Evolutionary conservation across 1,140 invertebrate species (phyloP).

Genomic region (Sitodiplosis mosellana): DNA sequence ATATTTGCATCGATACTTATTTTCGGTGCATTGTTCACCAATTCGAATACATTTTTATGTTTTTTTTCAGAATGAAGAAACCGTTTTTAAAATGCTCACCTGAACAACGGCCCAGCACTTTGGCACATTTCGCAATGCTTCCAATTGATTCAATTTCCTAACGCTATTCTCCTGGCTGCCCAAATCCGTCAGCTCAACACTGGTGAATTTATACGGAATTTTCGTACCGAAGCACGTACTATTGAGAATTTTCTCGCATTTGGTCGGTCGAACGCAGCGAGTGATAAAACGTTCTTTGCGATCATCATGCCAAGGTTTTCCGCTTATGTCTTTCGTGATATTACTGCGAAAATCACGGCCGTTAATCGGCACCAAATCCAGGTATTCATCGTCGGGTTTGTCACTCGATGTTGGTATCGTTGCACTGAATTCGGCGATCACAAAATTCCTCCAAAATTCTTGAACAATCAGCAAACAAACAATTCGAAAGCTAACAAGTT

Average conservation of each 20-base stretch:
- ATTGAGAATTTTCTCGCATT: conserved; percentile 43
- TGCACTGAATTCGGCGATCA: no score
- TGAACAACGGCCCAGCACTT: conserved; percentile 86
- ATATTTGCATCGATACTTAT: no score
- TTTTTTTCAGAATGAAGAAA: no score
- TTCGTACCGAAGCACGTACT: conserved; percentile 54
- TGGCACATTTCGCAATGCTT: conserved; percentile 58
- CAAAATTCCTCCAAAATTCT: no score
- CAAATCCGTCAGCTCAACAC: conserved; percentile 55
- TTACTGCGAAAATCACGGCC: no score
- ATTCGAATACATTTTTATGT: no score
- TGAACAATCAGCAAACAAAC: no score
- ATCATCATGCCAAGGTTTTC: conserved; percentile 33
- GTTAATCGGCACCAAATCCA: no score
- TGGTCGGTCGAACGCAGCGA: conserved; percentile 35
- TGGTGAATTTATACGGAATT: conserved; percentile 54
- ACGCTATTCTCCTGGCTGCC: conserved; percentile 44
- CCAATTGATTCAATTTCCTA: conserved; percentile 49
- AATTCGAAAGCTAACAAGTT: no score
- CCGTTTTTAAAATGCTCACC: conserved; percentile 6
- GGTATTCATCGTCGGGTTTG: no score
- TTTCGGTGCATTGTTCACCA: no score
- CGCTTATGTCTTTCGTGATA: conserved; percentile 25
- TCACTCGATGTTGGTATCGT: no score
- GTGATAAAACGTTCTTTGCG: conserved; percentile 26